phyloP scores from a whole-genome alignment of 2,113 vertebrate species.

The Salvelinus alpinus region DNA sequence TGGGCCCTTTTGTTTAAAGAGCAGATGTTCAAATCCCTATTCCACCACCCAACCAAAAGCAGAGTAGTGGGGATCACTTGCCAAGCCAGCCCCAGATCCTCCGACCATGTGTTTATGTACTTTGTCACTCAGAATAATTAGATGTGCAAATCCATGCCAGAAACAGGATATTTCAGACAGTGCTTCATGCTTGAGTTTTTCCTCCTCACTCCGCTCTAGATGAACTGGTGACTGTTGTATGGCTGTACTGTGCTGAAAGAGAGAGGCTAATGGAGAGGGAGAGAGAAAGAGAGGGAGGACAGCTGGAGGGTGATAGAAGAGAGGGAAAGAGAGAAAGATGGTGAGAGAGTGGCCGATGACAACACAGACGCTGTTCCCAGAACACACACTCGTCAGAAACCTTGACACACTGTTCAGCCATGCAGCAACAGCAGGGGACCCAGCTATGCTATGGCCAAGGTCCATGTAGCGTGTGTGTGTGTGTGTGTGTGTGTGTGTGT shows the following conservation, averaged over 20 bases:
- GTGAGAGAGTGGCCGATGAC: conserved; percentile 17
- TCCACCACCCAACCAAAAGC: conserved; percentile 45
- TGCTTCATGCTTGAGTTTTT: conserved; percentile 41
- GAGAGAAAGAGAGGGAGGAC: background rate
- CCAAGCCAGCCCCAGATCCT: background rate
- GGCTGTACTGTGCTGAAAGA: conserved; percentile 16
- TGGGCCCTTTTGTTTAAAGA: conserved; percentile 63
- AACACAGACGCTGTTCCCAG: conserved; percentile 29
- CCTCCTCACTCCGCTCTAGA: conserved; percentile 33
- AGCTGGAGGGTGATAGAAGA: conserved; percentile 2
- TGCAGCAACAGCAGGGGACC: conserved; percentile 5
- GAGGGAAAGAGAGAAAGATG: conserved; percentile 3
- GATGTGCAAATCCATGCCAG: conserved; percentile 68
- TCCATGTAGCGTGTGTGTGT: conserved; percentile 20
- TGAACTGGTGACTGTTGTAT: conserved; percentile 58
- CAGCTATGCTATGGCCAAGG: conserved; percentile 26
- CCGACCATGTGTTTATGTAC: conserved; percentile 70
- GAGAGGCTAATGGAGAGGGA: conserved; percentile 21
- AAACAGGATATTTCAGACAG: conserved; percentile 59
- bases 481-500: no score
- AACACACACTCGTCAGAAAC: background rate
- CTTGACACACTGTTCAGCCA: background rate
- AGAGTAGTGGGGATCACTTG: conserved; percentile 2
- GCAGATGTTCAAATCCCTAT: conserved; percentile 46
- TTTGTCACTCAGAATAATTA: conserved; percentile 74